Percentiles rank a stretch among this genome's conserved stretches.
phyloP scores from a whole-genome alignment of 2,888 invertebrate genomes.

The Lacanobia oleracea region DNA sequence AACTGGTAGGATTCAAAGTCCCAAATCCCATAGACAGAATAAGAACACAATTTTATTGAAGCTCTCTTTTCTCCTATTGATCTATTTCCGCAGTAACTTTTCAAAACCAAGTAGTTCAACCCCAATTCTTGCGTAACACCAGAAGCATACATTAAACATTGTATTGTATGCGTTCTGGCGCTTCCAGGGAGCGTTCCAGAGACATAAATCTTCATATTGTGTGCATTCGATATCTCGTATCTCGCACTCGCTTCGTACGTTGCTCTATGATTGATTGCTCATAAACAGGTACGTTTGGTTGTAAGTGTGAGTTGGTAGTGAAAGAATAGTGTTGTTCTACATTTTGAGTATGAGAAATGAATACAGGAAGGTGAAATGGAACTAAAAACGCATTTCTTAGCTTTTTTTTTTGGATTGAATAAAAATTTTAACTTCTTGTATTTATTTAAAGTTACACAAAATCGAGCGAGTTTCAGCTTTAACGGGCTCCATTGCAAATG shows the following conservation, averaged over 20 bases:
- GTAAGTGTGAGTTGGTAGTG: too few relatives aligned
- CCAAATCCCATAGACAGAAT: too few relatives aligned
- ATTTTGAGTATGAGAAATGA: background rate
- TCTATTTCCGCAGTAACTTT: background rate
- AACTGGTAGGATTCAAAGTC: too few relatives aligned
- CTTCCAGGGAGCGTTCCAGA: constrained; percentile 31
- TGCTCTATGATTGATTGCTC: constrained; percentile 56
- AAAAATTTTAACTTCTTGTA: too few relatives aligned
- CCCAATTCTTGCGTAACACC: constrained; percentile 14
- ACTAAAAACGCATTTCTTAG: too few relatives aligned
- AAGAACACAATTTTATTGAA: background rate
- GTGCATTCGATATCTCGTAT: constrained; percentile 55
- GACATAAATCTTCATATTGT: constrained; percentile 61
- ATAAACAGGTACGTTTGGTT: constrained; percentile 40
- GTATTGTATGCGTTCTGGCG: constrained; percentile 44
- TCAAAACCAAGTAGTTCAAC: constrained; percentile 8
- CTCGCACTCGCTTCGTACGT: constrained; percentile 32
- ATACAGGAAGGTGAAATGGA: background rate
- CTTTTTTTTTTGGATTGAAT: background rate
- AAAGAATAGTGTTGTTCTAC: background rate
- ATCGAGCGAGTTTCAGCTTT: too few relatives aligned
- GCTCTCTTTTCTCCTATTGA: background rate
- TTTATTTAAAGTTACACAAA: too few relatives aligned
- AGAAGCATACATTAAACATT: constrained; percentile 41
- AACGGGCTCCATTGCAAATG: too few relatives aligned